Evolutionary conservation across 2,113 vertebrate genomes (phyloP).

Genomic region (Ammodytes marinus): DNA sequence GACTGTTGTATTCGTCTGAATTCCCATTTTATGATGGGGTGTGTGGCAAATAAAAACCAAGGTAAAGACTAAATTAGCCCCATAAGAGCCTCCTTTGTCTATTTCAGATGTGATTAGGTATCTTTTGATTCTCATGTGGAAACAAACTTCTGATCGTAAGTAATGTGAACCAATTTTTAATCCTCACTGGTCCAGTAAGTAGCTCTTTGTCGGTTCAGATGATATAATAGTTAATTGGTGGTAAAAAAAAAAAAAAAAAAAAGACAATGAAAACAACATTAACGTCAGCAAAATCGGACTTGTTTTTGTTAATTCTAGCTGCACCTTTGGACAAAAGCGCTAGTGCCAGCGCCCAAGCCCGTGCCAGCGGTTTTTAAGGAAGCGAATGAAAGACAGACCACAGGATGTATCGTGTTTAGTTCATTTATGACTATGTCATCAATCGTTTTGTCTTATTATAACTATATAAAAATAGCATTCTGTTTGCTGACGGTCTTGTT

Average conservation of each 20-base stretch:
- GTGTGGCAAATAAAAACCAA: conserved; percentile 7
- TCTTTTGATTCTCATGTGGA: not conserved
- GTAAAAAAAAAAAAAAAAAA: not conserved
- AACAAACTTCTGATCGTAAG: too few relatives aligned
- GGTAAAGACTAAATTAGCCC: not conserved
- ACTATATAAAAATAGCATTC: too few relatives aligned
- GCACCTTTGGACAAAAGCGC: too few relatives aligned
- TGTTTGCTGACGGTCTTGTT: too few relatives aligned
- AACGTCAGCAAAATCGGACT: not conserved
- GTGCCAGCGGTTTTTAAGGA: too few relatives aligned
- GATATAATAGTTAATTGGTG: not conserved
- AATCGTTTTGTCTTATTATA: too few relatives aligned
- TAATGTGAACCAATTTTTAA: not conserved
- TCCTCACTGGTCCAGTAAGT: not conserved
- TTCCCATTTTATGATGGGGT: not conserved
- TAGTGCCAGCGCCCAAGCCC: too few relatives aligned
- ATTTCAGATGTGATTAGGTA: not conserved
- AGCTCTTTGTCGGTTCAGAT: not conserved
- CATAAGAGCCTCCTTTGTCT: not conserved
- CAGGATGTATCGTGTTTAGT: too few relatives aligned
- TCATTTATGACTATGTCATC: too few relatives aligned
- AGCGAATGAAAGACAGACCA: too few relatives aligned
- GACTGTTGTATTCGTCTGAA: conserved; percentile 31
- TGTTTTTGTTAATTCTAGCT: not conserved
- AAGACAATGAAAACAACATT: not conserved